These are phyloP conservation scores for Oceanodroma leucorhoa DNA, from an alignment of 2,797 vertebrate species.

Conservation along the genomic window DNA sequence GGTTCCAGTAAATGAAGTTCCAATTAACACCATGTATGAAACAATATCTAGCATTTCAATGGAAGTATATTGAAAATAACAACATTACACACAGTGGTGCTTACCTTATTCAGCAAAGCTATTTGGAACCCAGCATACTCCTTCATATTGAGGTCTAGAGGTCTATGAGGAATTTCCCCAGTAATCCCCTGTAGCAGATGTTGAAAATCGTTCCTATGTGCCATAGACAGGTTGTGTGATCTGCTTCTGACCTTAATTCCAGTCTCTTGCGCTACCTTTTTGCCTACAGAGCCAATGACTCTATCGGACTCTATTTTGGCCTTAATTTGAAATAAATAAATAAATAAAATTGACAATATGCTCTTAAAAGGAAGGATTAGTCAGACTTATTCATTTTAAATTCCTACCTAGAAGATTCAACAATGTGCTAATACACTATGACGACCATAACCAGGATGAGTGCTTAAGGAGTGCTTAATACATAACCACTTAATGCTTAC, in stretches of 20 bases:
- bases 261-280: constrained; percentile 84
- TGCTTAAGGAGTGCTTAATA: constrained; percentile 43
- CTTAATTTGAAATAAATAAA: constrained; percentile 79
- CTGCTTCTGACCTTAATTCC: constrained; percentile 93
- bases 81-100: constrained; percentile 61
- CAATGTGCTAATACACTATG: constrained; percentile 58
- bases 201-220: constrained; percentile 89
- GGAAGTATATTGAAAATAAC: constrained; percentile 64
- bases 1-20: constrained; percentile 49
- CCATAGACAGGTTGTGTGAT: constrained; percentile 83
- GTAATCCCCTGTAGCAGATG: constrained; percentile 90
- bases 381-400: constrained; percentile 61
- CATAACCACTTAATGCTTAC: constrained; percentile 41
- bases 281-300: constrained; percentile 89
- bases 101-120: constrained; percentile 91
- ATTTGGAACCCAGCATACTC: constrained; percentile 95
- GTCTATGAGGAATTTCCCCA: constrained; percentile 82
- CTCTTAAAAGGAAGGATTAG: constrained; percentile 62
- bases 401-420: constrained; percentile 57
- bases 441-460: constrained; percentile 39
- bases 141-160: constrained; percentile 90
- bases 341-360: constrained; percentile 63
- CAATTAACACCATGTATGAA: constrained; percentile 10
- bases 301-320: constrained; percentile 95
- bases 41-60: constrained; percentile 59